Base-by-base conservation (phyloP, 2,888 invertebrate species). In the Acanthopleura granulata region DNA sequence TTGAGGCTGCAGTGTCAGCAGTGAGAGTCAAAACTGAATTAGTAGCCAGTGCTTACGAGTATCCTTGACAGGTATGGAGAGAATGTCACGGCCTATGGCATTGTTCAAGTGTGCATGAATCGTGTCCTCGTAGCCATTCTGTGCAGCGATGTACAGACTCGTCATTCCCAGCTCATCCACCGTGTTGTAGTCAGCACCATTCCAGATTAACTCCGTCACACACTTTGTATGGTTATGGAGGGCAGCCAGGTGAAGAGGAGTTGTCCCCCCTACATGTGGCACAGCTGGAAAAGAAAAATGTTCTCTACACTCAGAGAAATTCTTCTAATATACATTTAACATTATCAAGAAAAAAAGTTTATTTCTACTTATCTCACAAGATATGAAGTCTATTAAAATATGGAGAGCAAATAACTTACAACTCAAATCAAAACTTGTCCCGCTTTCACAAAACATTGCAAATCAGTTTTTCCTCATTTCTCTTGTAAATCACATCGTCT, bases 171-270 rank as follows among this genome's bases (percentile, higher is more conserved):
- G 76, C 75, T 88, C 89, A 80, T 89, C 88, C 14, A 88, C 87
- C 27, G 88, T 86, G 79, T 89, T 89, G 78, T 89, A 89, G 77
- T 89, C 89, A 1, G 89, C 89, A 0, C 89, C 89, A 79, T 87
- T 85, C 81, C 87, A 86, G 70, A 89, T 88, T 49, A 90, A 83
- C 73, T 86, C 83, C 57, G 79, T 83, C 0, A 88, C 85, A 83
- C 90, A 90, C 30, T 81, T 81, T 0, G 85, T 73, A 77, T 89
- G 87, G 79, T 87, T 87, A 72, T 85, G 82, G 1, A 77, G 76
- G 9, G 89, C 85, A 18, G 89, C 89, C 27, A 90, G 81, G 75
- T 89, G 90, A 15, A 90, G 82, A 0, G 90, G 86, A 9, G 88
- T 89, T 25, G 89, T 89, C 1, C 89, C 89, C 9, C 88, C 89